Base-by-base conservation (phyloP, 2,113 vertebrate species). In the Silurus glanis region DNA sequence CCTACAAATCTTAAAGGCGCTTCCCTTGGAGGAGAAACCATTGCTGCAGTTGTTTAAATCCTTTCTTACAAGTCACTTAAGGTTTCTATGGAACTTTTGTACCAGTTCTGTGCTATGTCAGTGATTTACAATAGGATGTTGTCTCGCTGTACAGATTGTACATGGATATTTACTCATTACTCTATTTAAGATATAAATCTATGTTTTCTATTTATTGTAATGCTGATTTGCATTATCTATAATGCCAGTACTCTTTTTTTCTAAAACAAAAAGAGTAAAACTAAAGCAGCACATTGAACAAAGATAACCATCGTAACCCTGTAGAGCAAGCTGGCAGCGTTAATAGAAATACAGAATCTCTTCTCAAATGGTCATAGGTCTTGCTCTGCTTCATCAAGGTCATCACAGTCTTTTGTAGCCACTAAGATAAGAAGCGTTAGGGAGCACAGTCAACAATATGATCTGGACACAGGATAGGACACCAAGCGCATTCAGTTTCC, bases 331-430 rank as follows among this genome's bases (percentile, higher is more conserved):
- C 58, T 64, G 69, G 49, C 80, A 55, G 47, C 62, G 58, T 25
- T 55, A 81, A 25, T 55, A 86, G 79, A 64, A 47, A 76, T 72
- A 86, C 45, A 86, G 71, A 67, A 85, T 51, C 64, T 53, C 55
- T 78, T 56, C 69, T 67, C 59, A 64, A 53, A 13, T 86, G 67
- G 80, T 62, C 75, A 45, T 49, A 19, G 76, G 76, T 62, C 23
- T 23, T 62, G 12, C 71, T 72, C 47, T 61, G 67, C 66, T 45
- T 82, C 78, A 87, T 85, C 85, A 80, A 66, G 88, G 88, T 87
- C 88, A 89, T 89, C 86, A 16, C 64, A 78, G 79, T 76, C 79
- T 55, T 69, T 71, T 89, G 82, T 79, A 69, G 61, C 75, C 67
- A 49, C 28, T 8, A 59, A 47, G 88, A 89, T 87, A 69, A 82